Conservation (phyloP, 2,113 vertebrate genomes). For the Daubentonia madagascariensis region DNA sequence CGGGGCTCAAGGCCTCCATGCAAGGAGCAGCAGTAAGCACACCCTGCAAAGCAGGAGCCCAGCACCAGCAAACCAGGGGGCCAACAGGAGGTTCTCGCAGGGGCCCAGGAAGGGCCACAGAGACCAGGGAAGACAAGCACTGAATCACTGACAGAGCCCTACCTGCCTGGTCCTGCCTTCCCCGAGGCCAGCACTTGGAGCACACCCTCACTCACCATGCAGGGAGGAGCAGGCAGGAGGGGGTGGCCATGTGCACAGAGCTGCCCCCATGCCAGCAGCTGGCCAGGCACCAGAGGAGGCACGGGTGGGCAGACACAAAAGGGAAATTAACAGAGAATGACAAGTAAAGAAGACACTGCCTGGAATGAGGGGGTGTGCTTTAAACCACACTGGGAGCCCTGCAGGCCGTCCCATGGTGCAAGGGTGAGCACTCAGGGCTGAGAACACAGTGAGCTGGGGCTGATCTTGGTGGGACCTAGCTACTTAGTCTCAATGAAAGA, state of each 20-base stretch:
- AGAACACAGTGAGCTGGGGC: no score
- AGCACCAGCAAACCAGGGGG: no score
- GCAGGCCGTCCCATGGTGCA: neutral
- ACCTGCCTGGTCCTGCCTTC: neutral
- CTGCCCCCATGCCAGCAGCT: neutral
- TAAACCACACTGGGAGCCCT: neutral
- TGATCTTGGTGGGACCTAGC: neutral
- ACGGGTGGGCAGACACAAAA: neutral
- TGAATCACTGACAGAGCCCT: no score
- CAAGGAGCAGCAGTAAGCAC: no score
- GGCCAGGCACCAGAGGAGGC: neutral
- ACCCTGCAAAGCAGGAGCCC: no score
- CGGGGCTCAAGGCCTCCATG: no score
- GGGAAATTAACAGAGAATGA: neutral
- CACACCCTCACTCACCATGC: neutral
- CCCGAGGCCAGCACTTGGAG: no score
- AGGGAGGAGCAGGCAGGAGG: neutral
- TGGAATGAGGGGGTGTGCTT: neutral
- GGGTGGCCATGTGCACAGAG: neutral
- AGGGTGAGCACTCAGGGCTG: neutral
- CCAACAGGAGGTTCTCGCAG: no score
- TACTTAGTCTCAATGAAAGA: neutral
- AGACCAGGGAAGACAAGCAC: neutral
- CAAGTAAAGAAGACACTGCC: neutral
- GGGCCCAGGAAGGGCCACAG: neutral